These are phyloP conservation scores for Sebastes steindachneri DNA, from an alignment of 2,797 vertebrate species.

Conservation along the genomic window DNA sequence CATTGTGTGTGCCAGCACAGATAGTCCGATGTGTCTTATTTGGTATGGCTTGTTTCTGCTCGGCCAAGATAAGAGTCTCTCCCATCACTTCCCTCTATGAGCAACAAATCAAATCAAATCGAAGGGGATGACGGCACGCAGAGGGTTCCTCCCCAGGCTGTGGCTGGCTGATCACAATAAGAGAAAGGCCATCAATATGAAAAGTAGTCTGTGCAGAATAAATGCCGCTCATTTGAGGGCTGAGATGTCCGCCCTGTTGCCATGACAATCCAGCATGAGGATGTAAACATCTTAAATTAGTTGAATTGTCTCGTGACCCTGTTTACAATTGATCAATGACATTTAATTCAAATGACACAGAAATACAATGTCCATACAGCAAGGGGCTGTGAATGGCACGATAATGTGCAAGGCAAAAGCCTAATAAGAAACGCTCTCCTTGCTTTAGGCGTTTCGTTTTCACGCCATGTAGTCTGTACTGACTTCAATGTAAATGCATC, in stretches of 20 bases:
- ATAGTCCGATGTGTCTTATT: conserved; percentile 86
- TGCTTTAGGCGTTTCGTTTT: too few species aligned
- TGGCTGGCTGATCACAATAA: conserved; percentile 73
- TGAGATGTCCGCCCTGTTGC: conserved; percentile 55
- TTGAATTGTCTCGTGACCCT: conserved; percentile 15
- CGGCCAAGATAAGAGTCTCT: conserved; percentile 80
- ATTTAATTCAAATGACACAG: conserved; percentile 1
- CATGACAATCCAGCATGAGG: conserved; percentile 49
- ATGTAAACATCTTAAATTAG: conserved; percentile 52
- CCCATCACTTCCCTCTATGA: conserved; percentile 72
- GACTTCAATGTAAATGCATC: too few species aligned
- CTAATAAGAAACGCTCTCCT: too few species aligned
- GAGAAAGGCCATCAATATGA: conserved; percentile 68
- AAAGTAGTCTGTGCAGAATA: conserved; percentile 67
- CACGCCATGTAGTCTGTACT: too few species aligned
- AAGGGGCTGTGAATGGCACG: neutral
- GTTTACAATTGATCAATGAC: conserved; percentile 40
- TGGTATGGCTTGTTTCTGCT: conserved; percentile 85
- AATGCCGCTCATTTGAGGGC: conserved; percentile 57
- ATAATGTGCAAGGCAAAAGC: too few species aligned
- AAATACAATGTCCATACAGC: neutral
- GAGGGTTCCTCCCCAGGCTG: conserved; percentile 72
- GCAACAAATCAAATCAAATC: conserved; percentile 79
- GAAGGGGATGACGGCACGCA: conserved; percentile 69
- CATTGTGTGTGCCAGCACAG: conserved; percentile 88